These are phyloP conservation scores for Chelidonichthys spinosus DNA, from an alignment of 2,797 vertebrate genomes.

Conservation along the genomic window DNA sequence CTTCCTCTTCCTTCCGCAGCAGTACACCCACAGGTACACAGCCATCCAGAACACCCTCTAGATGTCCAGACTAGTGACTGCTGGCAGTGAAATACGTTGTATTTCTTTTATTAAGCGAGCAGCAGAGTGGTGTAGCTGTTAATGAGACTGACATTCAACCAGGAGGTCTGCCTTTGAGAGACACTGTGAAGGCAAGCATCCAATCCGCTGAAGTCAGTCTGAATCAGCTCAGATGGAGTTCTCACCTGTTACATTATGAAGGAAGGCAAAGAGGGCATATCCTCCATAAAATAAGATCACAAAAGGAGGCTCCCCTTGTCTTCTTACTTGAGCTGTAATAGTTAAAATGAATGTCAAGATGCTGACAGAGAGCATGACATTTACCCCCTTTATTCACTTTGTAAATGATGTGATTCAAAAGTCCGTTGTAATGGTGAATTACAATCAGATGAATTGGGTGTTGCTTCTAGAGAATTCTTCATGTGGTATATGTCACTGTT, in stretches of 20 bases:
- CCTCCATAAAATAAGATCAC: neutral
- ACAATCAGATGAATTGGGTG: neutral
- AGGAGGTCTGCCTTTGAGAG: constrained; percentile 2
- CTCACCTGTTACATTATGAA: neutral
- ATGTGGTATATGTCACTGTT: neutral
- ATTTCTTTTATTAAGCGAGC: neutral
- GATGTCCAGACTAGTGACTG: neutral
- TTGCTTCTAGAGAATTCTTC: neutral
- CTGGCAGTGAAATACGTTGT: neutral
- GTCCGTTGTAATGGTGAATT: neutral
- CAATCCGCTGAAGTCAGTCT: neutral
- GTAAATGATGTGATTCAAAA: neutral
- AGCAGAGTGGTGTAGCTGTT: constrained; percentile 6
- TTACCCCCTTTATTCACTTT: neutral
- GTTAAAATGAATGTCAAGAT: neutral
- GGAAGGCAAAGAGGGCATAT: neutral
- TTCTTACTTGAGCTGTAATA: neutral
- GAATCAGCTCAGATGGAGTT: neutral
- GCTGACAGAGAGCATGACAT: neutral
- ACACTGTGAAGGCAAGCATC: neutral
- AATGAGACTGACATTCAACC: neutral
- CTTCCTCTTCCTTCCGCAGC: constrained; percentile 97
- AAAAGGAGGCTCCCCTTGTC: neutral
- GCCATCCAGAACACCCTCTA: neutral
- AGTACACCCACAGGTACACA: constrained; percentile 92